Evolutionary conservation across 2,797 vertebrate genomes (phyloP).

Genomic region (Artibeus lituratus): DNA sequence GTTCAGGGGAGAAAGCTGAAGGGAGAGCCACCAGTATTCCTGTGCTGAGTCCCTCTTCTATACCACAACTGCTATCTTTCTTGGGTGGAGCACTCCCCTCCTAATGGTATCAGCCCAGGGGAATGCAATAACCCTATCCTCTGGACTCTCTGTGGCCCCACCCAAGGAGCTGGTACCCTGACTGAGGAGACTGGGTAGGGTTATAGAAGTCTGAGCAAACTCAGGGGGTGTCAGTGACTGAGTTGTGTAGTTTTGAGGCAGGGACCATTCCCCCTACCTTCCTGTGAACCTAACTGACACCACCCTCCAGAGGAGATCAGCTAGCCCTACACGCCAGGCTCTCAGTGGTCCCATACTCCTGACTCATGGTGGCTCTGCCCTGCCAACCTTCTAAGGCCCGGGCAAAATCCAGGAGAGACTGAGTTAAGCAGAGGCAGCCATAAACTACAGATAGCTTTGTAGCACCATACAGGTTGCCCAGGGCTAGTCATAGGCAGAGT

Average conservation of each 20-base stretch:
- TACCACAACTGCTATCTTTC: neutral
- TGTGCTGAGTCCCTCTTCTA: neutral
- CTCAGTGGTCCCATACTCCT: neutral
- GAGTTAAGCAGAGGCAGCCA: too few species aligned
- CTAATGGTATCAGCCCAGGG: neutral
- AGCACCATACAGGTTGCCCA: too few species aligned
- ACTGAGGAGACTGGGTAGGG: neutral
- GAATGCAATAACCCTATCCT: neutral
- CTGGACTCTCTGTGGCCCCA: neutral
- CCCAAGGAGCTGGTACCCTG: neutral
- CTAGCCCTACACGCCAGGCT: neutral
- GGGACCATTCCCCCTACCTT: neutral
- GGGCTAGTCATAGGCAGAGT: too few species aligned
- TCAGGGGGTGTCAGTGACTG: neutral
- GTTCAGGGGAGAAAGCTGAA: neutral
- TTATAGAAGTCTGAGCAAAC: neutral
- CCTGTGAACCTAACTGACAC: neutral
- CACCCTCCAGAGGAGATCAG: neutral
- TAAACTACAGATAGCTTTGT: too few species aligned
- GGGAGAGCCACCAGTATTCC: neutral
- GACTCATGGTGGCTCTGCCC: neutral
- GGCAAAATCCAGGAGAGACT: too few species aligned
- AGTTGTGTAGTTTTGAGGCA: neutral
- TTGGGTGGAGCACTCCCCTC: neutral
- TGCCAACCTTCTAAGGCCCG: neutral